phyloP scores from a whole-genome alignment of 2,797 vertebrate species.

The Hoplostethus atlanticus region DNA sequence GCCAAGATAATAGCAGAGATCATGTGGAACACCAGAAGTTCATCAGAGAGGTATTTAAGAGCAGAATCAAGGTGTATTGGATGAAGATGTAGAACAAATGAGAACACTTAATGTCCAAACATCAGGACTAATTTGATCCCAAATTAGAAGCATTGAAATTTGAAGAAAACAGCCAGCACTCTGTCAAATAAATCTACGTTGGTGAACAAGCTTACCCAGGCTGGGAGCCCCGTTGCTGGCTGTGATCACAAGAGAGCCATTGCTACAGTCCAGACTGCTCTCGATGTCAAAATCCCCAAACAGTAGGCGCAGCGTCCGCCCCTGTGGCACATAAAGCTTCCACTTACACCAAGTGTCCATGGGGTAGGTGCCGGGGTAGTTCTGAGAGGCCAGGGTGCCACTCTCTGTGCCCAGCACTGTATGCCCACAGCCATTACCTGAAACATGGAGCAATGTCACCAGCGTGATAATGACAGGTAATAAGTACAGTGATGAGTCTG shows the following conservation, averaged over 20 bases:
- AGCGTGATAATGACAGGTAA: neutral
- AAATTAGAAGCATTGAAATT: neutral
- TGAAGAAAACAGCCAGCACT: neutral
- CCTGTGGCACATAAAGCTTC: conserved; percentile 79
- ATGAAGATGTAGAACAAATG: conserved; percentile 1
- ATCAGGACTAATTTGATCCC: neutral
- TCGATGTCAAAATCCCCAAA: conserved; percentile 91
- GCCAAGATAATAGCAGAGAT: conserved; percentile 18
- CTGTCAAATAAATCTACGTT: neutral
- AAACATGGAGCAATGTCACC: conserved; percentile 2
- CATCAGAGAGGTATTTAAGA: conserved; percentile 2
- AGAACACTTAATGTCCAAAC: neutral
- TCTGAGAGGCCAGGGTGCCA: conserved; percentile 89
- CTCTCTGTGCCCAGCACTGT: conserved; percentile 84
- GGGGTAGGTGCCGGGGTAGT: conserved; percentile 91
- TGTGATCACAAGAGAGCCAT: conserved; percentile 85
- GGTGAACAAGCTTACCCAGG: conserved; percentile 78
- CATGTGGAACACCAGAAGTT: neutral
- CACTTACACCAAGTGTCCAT: conserved; percentile 86
- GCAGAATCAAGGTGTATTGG: neutral
- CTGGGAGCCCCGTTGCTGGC: conserved; percentile 65
- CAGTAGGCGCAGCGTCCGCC: conserved; percentile 81
- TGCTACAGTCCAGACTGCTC: conserved; percentile 81
- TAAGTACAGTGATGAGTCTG: neutral
- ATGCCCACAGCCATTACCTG: conserved; percentile 90